Evolutionary conservation across 2,888 invertebrate genomes (phyloP).

Genomic region (Anthrax anthrax): DNA sequence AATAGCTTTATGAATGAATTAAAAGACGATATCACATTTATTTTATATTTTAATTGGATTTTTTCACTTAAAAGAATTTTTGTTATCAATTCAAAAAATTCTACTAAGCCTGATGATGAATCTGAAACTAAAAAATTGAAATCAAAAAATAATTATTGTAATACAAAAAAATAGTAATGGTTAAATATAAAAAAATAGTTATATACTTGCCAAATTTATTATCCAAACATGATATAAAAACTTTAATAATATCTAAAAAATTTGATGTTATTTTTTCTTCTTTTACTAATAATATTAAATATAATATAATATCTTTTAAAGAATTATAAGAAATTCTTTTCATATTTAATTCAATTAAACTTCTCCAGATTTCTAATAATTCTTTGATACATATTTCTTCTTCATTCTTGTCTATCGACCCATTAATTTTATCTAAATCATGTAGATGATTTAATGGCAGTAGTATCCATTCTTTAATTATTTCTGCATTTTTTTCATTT

Average conservation of each 20-base stretch:
- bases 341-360: constrained; percentile 19
- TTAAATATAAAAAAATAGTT: too few species aligned
- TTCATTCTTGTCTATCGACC: constrained; percentile 4
- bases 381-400: constrained; percentile 13
- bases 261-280: not conserved
- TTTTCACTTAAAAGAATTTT: constrained; percentile 1
- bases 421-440: too few species aligned
- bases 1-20: constrained; percentile 2
- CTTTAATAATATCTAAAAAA: constrained; percentile 2
- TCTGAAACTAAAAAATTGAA: constrained; percentile 7
- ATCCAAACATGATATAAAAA: constrained; percentile 5
- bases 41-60: not conserved
- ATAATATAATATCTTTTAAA: constrained; percentile 8
- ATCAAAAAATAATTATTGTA: too few species aligned
- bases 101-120: constrained; percentile 3
- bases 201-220: constrained; percentile 9
- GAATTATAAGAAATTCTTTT: constrained; percentile 17
- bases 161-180: too few species aligned
- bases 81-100: constrained; percentile 6
- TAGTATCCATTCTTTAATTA: constrained; percentile 24
- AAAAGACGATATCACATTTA: constrained; percentile 5
- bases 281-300: not conserved
- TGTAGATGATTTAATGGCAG: constrained; percentile 22
- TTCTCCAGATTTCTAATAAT: constrained; percentile 20
- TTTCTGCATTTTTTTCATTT: constrained; percentile 16